A percentile compares a stretch with the other conserved stretches of the same genome.
Evolutionary conservation across 2,113 vertebrate genomes (phyloP).

Genomic region (Oncorhynchus mykiss): DNA sequence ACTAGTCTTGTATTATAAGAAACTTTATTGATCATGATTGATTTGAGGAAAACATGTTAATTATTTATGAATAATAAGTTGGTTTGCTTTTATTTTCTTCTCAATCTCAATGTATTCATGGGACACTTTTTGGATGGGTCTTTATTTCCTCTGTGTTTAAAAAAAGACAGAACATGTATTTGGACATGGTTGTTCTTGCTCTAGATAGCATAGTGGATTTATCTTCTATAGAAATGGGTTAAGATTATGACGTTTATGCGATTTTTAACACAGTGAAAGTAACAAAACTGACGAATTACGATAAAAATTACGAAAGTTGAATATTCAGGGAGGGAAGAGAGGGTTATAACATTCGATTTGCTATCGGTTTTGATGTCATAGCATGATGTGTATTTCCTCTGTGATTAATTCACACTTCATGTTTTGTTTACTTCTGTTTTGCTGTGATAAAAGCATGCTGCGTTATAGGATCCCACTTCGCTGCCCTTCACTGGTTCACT

Average conservation of each 20-base stretch:
- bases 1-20: conserved; percentile 70
- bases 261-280: conserved; percentile 48
- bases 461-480: conserved; percentile 43
- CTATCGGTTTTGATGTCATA: conserved; percentile 61
- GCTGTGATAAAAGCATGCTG: conserved; percentile 67
- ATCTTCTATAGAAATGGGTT: conserved; percentile 58
- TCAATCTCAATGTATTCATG: conserved; percentile 66
- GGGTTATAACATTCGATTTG: conserved; percentile 55
- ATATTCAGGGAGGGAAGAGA: conserved; percentile 63
- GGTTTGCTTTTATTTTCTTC: conserved; percentile 65
- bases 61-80: conserved; percentile 72
- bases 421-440: conserved; percentile 54
- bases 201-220: conserved; percentile 48
- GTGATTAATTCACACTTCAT: conserved; percentile 60
- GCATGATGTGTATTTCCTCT: conserved; percentile 73
- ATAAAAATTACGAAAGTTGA: conserved; percentile 40
- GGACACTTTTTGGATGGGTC: conserved; percentile 73
- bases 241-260: conserved; percentile 53
- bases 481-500: no score
- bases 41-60: conserved; percentile 53
- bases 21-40: conserved; percentile 58
- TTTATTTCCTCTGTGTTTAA: conserved; percentile 52
- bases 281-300: conserved; percentile 30
- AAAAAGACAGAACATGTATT: conserved; percentile 40
- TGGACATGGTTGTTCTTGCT: conserved; percentile 45